Conservation (phyloP, 2,888 invertebrate genomes). For the Palloptera scutellata region DNA sequence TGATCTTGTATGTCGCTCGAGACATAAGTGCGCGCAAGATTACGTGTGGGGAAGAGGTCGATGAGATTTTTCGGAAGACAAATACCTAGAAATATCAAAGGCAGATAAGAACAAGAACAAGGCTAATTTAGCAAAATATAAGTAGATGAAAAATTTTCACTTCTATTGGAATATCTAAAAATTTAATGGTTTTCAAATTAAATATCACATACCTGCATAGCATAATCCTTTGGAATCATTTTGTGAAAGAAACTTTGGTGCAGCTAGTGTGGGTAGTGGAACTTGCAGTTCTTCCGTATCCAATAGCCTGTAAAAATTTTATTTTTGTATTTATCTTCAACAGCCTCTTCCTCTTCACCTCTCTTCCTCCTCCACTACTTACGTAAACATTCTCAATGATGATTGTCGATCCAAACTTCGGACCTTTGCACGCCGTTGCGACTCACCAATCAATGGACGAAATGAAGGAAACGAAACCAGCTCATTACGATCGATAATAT, state of each 20-base stretch:
- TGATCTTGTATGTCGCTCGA: conserved; percentile 62
- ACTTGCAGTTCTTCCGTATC: conserved; percentile 58
- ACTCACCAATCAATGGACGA: conserved; percentile 55
- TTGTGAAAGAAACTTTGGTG: conserved; percentile 59
- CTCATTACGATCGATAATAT: conserved; percentile 61
- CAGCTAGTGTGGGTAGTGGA: conserved; percentile 55
- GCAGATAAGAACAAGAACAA: not conserved
- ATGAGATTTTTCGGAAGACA: conserved; percentile 63
- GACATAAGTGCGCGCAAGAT: conserved; percentile 60
- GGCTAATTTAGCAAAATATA: no score
- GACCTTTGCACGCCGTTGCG: conserved; percentile 59
- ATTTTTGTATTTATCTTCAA: not conserved
- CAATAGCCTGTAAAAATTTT: conserved; percentile 44
- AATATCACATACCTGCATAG: conserved; percentile 54
- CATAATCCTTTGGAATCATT: conserved; percentile 62
- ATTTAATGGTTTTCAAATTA: no score
- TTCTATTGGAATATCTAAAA: no score
- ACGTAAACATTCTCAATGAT: conserved; percentile 55
- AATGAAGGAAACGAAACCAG: conserved; percentile 42
- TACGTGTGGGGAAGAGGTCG: conserved; percentile 60
- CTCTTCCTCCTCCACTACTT: conserved; percentile 38
- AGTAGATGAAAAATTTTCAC: no score
- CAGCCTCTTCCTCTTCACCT: not conserved
- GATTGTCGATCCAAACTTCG: conserved; percentile 61
- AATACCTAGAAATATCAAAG: conserved; percentile 53